Evolutionary conservation across 2,113 vertebrate species (phyloP).

Genomic region (Oreochromis aureus): DNA sequence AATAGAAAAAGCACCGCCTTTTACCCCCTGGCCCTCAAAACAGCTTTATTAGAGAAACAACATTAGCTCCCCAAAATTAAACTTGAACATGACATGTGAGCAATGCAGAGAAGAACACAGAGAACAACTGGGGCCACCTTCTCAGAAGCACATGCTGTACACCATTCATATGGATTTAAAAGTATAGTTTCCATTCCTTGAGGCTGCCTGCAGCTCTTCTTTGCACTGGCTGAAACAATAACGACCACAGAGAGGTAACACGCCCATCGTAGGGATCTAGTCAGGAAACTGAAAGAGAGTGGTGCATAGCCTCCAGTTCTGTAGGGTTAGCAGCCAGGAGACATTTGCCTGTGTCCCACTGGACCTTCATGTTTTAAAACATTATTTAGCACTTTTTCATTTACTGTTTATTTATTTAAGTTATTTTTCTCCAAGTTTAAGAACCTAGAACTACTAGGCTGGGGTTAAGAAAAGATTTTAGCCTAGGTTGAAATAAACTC

Average conservation of each 20-base stretch:
- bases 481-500: background rate
- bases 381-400: background rate
- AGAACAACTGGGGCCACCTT: background rate
- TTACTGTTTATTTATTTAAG: background rate
- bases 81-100: background rate
- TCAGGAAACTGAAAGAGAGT: background rate
- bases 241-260: rapidly evolving
- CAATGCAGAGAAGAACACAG: background rate
- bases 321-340: background rate
- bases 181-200: background rate
- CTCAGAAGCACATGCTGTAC: background rate
- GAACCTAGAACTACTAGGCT: background rate
- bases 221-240: background rate
- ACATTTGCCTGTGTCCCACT: rapidly evolving
- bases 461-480: background rate
- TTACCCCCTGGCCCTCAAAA: background rate
- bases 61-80: background rate
- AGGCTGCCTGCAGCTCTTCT: background rate
- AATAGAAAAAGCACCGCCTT: background rate
- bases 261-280: background rate
- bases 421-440: background rate
- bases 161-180: background rate
- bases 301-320: background rate
- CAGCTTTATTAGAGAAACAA: background rate
- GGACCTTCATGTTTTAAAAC: background rate